Evolutionary conservation across 2,888 invertebrate species (phyloP).

Genomic region (Pristionchus exspectatus): DNA sequence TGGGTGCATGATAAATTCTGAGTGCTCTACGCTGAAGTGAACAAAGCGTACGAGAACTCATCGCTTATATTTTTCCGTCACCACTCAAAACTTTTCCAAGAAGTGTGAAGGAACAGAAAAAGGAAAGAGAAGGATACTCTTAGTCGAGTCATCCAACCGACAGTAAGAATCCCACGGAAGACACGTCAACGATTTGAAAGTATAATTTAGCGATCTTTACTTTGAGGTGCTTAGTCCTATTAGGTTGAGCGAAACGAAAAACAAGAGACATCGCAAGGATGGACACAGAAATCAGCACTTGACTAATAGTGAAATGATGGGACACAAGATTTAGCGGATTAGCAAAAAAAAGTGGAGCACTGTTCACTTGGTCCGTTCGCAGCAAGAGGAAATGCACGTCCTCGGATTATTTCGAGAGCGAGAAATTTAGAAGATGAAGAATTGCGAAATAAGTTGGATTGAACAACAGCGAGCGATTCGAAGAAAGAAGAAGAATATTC

Average conservation of each 20-base stretch:
- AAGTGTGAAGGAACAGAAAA: background rate
- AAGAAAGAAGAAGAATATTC: background rate
- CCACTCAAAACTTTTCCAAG: background rate
- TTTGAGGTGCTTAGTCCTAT: background rate
- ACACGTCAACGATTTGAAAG: background rate
- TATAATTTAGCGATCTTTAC: background rate
- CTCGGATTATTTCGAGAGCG: background rate
- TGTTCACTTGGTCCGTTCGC: no score
- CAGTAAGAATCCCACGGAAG: background rate
- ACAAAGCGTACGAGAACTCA: background rate
- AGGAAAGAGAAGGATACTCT: background rate
- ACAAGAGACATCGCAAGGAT: background rate
- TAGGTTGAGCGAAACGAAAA: background rate
- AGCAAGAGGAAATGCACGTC: background rate
- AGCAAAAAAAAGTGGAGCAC: background rate
- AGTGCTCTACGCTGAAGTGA: background rate
- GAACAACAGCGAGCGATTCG: background rate
- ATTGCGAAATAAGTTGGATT: background rate
- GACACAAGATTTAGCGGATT: background rate
- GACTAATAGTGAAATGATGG: background rate
- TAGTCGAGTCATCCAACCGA: background rate
- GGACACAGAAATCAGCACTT: background rate
- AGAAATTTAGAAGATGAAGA: slow-evolving; percentile 5
- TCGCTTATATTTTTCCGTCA: background rate
- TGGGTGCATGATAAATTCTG: background rate